Percentiles rank a stretch among this genome's conserved stretches.
These are phyloP conservation scores for Dissostichus mawsoni DNA, from an alignment of 2,113 vertebrate genomes.

Conservation along the genomic window DNA sequence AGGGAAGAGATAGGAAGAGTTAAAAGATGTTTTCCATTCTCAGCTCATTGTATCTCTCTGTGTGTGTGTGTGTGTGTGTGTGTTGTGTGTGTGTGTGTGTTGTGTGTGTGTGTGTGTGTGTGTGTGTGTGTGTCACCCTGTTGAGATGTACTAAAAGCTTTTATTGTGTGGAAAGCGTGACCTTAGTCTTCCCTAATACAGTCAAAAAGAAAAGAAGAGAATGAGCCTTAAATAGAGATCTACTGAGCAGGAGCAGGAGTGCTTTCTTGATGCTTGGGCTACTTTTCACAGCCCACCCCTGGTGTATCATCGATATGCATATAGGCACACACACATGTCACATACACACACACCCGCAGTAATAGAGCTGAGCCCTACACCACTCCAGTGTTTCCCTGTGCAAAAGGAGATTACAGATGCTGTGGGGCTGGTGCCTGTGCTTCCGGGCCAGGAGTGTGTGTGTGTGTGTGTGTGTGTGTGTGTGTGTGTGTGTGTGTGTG, in stretches of 20 bases:
- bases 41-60: background rate
- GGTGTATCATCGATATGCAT: slow-evolving; percentile 45
- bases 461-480: slow-evolving; percentile 30
- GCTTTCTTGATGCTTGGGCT: slow-evolving; percentile 49
- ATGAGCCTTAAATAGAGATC: slow-evolving; percentile 44
- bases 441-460: slow-evolving; percentile 62
- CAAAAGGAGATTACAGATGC: slow-evolving; percentile 88
- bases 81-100: slow-evolving; percentile 14
- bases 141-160: slow-evolving; percentile 63
- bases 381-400: slow-evolving; percentile 91
- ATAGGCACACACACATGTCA: slow-evolving; percentile 14
- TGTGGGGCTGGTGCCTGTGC: slow-evolving; percentile 75
- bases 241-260: slow-evolving; percentile 43
- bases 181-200: slow-evolving; percentile 40
- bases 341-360: slow-evolving; percentile 22
- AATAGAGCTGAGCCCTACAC: slow-evolving; percentile 74
- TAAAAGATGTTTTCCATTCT: slow-evolving; percentile 49
- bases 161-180: slow-evolving; percentile 56
- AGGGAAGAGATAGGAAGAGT: slow-evolving; percentile 12
- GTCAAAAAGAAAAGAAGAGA: slow-evolving; percentile 45
- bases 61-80: background rate
- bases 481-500: slow-evolving; percentile 39
- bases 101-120: slow-evolving; percentile 12
- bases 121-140: background rate
- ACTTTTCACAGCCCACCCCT: slow-evolving; percentile 42